Evolutionary conservation across 2,797 vertebrate species (phyloP).

Genomic region (Okamejei kenojei): DNA sequence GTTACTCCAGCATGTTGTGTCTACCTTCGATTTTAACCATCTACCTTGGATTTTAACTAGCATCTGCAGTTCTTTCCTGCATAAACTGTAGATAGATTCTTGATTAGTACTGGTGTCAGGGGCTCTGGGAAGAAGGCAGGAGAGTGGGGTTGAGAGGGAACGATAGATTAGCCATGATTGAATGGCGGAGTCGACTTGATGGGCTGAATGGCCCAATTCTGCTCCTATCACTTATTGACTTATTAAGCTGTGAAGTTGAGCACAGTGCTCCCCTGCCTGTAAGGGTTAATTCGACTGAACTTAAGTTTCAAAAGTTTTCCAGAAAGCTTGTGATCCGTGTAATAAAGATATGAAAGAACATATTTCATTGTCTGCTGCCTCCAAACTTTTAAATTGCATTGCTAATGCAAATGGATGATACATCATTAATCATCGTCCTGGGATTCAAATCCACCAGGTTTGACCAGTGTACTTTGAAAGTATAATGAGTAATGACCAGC

Average conservation of each 20-base stretch:
- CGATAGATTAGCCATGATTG: no score
- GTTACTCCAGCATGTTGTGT: no score
- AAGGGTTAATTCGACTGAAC: not conserved
- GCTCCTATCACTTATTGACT: no score
- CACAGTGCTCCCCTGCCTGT: not conserved
- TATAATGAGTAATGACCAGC: conserved; percentile 26
- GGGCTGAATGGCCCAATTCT: no score
- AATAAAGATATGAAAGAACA: conserved; percentile 29
- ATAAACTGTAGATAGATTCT: no score
- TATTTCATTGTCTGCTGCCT: conserved; percentile 27
- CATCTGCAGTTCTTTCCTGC: no score
- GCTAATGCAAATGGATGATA: conserved; percentile 14
- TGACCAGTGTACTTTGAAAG: conserved; percentile 4
- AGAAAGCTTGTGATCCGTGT: not conserved
- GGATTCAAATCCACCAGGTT: conserved; percentile 4
- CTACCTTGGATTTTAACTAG: no score
- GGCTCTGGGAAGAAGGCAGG: no score
- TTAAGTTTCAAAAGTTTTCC: not conserved
- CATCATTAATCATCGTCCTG: conserved; percentile 15
- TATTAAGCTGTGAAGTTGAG: not conserved
- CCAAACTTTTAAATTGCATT: not conserved
- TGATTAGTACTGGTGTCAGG: no score
- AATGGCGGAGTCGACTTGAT: no score
- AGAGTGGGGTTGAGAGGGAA: no score
- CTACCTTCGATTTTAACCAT: no score